Conservation (phyloP, 1,140 invertebrate genomes). For the Aphaenogaster rudis region DNA sequence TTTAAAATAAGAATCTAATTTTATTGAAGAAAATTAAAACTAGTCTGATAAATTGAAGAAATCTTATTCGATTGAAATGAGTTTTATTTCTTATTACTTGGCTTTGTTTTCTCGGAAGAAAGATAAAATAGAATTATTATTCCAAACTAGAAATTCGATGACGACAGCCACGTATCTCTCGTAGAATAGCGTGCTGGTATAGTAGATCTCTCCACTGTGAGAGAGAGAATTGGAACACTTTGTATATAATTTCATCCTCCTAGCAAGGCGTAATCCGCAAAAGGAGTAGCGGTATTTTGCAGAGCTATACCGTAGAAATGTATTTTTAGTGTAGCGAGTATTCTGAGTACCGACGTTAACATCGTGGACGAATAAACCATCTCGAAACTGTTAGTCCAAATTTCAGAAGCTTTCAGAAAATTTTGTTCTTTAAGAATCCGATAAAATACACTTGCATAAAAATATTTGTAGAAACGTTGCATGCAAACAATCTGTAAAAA, state of each 20-base stretch:
- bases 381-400: not conserved
- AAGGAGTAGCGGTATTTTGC: slow-evolving; percentile 59
- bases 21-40: not conserved
- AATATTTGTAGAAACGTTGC: not conserved
- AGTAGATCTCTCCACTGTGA: slow-evolving; percentile 30
- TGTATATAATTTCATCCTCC: slow-evolving; percentile 12
- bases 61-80: not conserved
- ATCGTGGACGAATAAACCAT: slow-evolving; percentile 1
- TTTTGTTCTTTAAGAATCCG: not conserved
- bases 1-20: not conserved
- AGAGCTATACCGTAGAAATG: slow-evolving; percentile 59
- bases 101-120: not conserved
- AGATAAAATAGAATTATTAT: not conserved
- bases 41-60: not conserved
- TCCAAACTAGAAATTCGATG: not conserved
- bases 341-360: slow-evolving; percentile 38
- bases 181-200: not conserved
- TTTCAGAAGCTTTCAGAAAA: not conserved
- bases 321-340: slow-evolving; percentile 16
- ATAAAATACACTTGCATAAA: not conserved
- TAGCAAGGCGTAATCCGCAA: slow-evolving; percentile 27
- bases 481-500: not conserved
- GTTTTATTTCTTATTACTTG: not conserved
- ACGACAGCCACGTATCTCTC: slow-evolving; percentile 23
- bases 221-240: slow-evolving; percentile 26